These are phyloP conservation scores for Andrena fulva DNA, from an alignment of 2,888 invertebrate genomes.

Conservation along the genomic window DNA sequence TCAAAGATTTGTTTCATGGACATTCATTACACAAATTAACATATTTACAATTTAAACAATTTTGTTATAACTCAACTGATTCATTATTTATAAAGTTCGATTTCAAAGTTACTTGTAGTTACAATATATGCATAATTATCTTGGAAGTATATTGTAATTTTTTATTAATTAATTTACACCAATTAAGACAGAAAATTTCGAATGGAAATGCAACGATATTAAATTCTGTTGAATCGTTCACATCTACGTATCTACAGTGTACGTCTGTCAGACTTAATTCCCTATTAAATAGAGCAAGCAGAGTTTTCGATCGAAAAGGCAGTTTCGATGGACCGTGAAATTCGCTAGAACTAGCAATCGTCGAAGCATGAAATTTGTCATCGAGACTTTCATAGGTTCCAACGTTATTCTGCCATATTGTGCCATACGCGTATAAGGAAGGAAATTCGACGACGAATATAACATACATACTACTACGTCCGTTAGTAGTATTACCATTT, in stretches of 20 bases:
- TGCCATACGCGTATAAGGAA: constrained; percentile 34
- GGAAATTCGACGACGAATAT: constrained; percentile 44
- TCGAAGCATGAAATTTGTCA: constrained; percentile 70
- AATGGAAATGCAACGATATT: not conserved
- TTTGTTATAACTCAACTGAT: no score
- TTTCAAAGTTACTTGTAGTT: no score
- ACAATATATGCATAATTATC: no score
- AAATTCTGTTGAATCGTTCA: not conserved
- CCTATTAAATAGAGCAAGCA: constrained; percentile 64
- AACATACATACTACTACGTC: constrained; percentile 12
- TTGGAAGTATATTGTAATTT: no score
- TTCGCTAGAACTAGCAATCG: constrained; percentile 63
- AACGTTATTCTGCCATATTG: constrained; percentile 54
- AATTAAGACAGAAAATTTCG: not conserved
- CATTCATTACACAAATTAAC: no score
- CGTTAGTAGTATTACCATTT: constrained; percentile 19
- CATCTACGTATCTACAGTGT: constrained; percentile 18
- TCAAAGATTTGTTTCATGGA: no score
- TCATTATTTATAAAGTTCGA: no score
- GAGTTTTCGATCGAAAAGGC: constrained; percentile 55
- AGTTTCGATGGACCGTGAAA: constrained; percentile 68
- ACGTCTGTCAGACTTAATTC: constrained; percentile 60
- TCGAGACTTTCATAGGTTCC: constrained; percentile 64
- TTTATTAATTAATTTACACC: no score
- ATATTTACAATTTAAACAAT: no score